A percentile compares a stretch with the other conserved stretches of the same genome.
phyloP scores from a whole-genome alignment of 2,113 vertebrate genomes.

The Gnathochromis pfefferi region DNA sequence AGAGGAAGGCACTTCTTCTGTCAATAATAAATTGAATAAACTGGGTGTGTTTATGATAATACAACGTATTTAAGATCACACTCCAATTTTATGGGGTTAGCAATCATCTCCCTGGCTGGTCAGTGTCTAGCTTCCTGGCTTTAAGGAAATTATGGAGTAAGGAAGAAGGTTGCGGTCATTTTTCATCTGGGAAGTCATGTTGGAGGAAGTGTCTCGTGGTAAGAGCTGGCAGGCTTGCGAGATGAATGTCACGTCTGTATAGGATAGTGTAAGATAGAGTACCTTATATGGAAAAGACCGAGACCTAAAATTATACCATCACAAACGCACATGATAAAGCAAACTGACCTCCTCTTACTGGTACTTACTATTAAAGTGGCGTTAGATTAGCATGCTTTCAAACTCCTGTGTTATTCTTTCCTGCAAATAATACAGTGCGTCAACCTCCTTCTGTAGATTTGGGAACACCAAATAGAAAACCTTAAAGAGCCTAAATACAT shows the following conservation, averaged over 20 bases:
- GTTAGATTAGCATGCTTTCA: background rate
- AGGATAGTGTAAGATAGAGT: background rate
- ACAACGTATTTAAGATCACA: background rate
- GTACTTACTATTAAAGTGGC: background rate
- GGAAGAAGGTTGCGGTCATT: conserved; percentile 13
- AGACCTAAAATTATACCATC: background rate
- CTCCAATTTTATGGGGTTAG: background rate
- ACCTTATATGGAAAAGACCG: conserved; percentile 55
- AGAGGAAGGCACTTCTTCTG: background rate
- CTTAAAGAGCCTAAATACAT: background rate
- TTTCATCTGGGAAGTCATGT: conserved; percentile 39
- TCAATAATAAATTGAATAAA: background rate
- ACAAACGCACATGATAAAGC: background rate
- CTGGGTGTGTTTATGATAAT: background rate
- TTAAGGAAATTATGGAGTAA: conserved; percentile 22
- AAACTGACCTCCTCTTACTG: background rate
- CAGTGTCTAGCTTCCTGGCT: conserved; percentile 10
- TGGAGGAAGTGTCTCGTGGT: conserved; percentile 54
- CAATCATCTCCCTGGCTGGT: background rate
- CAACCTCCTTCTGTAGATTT: background rate
- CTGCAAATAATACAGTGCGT: background rate
- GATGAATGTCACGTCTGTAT: conserved; percentile 35
- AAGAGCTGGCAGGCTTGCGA: conserved; percentile 21
- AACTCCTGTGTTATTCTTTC: background rate
- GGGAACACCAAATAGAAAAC: background rate